Base-by-base conservation (phyloP, 92 coral and sea anemone genomes). In the Paragorgia papillata region DNA sequence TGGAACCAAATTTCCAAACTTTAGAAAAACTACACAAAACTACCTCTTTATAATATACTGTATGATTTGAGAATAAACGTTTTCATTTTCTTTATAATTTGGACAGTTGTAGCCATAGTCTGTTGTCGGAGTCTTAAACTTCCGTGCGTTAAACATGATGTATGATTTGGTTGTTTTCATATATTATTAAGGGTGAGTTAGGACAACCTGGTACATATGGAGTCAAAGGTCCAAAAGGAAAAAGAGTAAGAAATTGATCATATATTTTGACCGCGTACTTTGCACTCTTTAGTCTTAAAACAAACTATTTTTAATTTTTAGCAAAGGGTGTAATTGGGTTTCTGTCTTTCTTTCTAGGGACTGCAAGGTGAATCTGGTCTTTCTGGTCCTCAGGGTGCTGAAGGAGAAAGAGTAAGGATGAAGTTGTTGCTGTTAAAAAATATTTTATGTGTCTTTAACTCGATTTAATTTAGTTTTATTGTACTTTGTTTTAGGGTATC, bases 321-420 rank as follows among this genome's bases (percentile, higher is more conserved):
- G 10, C 43, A n/a, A 37, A 37, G 43, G 43, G 6, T 37, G 10
- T 4, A 37, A 4, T 37, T 37, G 43, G 43, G 43, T 37, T 37
- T 22, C 18, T 64, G 25, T 76, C 7, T 62, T 46, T 20, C 29
- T 75, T 27, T 1, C 32, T 51, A 83, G 87, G 87, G 87, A 20
- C 76, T 77, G 33, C 50, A 62, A 39, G 87, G 87, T 54, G 83
- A 37, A 14, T 4, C 40, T 51, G 87, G 87, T 9, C 58, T 27
- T 22, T 29, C 82, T 35, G 87, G 87, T n/a, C 57, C 79, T 3
- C 62, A 80, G 15, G 92, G 92, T 15, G 49, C 56, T 35, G 33
- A 75, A 55, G 92, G 92, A 41, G 81, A 83, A 44, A 57, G 69
- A 74, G 91, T 87, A 84, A 46, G 58, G 17, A 13, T 58, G 20